Evolutionary conservation across 2,113 vertebrate species (phyloP).

Genomic region (Ailuropoda melanoleuca): DNA sequence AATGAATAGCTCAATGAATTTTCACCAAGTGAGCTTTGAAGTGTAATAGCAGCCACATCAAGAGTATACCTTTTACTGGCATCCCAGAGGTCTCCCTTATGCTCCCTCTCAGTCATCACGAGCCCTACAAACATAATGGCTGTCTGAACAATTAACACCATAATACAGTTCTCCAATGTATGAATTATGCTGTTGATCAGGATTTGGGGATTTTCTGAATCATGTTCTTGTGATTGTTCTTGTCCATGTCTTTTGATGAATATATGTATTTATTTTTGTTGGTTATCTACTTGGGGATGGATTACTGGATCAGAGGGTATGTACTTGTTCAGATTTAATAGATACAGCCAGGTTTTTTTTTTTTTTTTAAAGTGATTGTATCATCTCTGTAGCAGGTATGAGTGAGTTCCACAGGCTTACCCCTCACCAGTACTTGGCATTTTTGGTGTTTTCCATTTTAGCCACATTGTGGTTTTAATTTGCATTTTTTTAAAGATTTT

Average conservation of each 20-base stretch:
- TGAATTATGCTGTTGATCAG: not conserved
- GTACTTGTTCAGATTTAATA: not conserved
- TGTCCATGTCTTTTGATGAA: not conserved
- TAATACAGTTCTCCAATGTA: not conserved
- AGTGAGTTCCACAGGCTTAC: not conserved
- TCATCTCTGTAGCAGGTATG: not conserved
- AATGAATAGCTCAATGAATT: not conserved
- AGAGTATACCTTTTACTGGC: not conserved
- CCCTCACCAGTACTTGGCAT: not conserved
- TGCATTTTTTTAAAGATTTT: not conserved
- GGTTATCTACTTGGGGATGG: not conserved
- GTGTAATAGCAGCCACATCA: not conserved
- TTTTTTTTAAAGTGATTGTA: not conserved
- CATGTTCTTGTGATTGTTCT: not conserved
- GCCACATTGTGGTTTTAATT: not conserved
- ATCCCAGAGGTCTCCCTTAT: not conserved
- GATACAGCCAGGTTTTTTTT: not conserved
- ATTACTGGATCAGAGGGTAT: not conserved
- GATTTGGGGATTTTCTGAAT: not conserved
- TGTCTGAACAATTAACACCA: not conserved
- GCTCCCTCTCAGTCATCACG: not conserved
- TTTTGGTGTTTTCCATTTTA: constrained; percentile 10
- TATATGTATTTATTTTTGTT: not conserved
- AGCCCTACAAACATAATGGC: not conserved
- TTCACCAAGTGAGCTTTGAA: not conserved